Percentiles rank a stretch among this genome's conserved stretches.
These are phyloP conservation scores for Physella acuta DNA, from an alignment of 1,140 invertebrate species.

Conservation along the genomic window DNA sequence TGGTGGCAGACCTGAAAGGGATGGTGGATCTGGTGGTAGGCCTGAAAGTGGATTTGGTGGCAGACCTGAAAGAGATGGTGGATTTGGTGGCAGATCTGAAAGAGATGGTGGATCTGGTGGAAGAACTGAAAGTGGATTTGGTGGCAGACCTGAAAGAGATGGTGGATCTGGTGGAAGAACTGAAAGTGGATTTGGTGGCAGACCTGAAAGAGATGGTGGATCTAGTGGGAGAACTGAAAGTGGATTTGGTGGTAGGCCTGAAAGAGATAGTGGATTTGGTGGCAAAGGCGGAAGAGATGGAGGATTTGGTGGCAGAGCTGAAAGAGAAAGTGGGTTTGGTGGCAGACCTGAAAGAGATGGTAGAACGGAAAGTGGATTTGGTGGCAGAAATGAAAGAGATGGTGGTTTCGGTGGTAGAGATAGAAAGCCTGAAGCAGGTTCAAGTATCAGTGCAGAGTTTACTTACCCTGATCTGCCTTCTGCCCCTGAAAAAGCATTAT, in stretches of 20 bases:
- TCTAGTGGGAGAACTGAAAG: neutral
- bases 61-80: too few species aligned
- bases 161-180: neutral
- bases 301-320: slow-evolving; percentile 57
- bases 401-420: neutral
- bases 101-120: too few species aligned
- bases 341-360: neutral
- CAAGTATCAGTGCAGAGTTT: slow-evolving; percentile 6
- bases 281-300: slow-evolving; percentile 52
- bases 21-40: too few species aligned
- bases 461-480: slow-evolving; percentile 22
- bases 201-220: too few species aligned
- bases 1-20: too few species aligned
- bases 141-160: neutral
- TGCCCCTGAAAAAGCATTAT: slow-evolving; percentile 17
- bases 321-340: slow-evolving; percentile 35
- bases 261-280: too few species aligned
- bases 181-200: slow-evolving; percentile 1
- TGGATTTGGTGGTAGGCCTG: neutral
- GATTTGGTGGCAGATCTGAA: too few species aligned
- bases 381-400: neutral
- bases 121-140: too few species aligned
- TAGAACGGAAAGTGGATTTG: neutral
- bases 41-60: too few species aligned
- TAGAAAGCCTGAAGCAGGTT: neutral